Evolutionary conservation across 2,888 invertebrate species (phyloP), one percentile per base, ranked within the genome.

Genomic region (Cheilosia variabilis): DNA sequence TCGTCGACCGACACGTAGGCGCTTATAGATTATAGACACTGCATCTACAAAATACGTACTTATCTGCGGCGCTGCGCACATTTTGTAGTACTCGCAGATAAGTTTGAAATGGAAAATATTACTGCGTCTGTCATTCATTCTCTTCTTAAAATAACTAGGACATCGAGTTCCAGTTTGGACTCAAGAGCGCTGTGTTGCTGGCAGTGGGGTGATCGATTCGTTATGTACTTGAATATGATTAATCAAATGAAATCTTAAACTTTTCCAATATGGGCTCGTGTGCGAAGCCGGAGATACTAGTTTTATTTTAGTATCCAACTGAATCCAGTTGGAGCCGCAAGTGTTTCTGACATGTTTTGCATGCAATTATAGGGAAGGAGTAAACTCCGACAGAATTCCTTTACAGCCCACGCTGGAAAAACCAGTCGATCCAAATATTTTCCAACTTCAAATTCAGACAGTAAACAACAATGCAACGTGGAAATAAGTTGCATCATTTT

Each of bases 401-500:
- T 37, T 13, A 37, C 13, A 13, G 13, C 37, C 19, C 19, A 47
- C 19, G 31, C 15, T 19, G 47, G 2, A 19, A 17, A 47, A 9
- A 17, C 17, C 43, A 27, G 22, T 34, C 31, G 47, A 17, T 52
- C 60, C 37, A 41, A 73, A 73, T 66, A 53, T 63, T 50, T 63
- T 47, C 34, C 34, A n/a, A 17, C 19, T 31, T 31, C 22, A 43
- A 37, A 37, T 31, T 22, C 22, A 43, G 37, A 41, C 60, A 41
- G 72, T 66, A 73, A 76, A 31, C 60, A 76, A 71, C 60, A 71
- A 47, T 17, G 81, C 81, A 82, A 82, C 58, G 53, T 55, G 65
- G 53, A 60, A 58, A 50, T 66, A 53, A 60, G 81, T 82, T 82
- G 76, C 81, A 76, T 82, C 81, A 82, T 53, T 71, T 76, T 45